Base-by-base conservation (phyloP, 2,113 vertebrate species). In the Australoheros scitulus region DNA sequence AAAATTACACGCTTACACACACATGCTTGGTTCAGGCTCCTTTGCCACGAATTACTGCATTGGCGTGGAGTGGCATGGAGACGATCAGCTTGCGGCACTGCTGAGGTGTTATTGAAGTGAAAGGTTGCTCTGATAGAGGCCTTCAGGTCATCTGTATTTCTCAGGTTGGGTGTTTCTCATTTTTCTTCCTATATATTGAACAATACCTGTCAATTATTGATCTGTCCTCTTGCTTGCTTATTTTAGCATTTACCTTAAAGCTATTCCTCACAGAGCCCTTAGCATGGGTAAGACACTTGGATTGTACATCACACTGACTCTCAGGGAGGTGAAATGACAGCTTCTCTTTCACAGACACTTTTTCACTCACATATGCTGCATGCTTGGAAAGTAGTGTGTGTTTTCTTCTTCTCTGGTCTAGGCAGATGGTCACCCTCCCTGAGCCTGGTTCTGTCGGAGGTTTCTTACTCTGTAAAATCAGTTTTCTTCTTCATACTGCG, bases 241-340 rank as follows among this genome's bases (percentile, higher is more conserved):
- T 72, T 20, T 72, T 26, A 32, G 68, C 50, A 50, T 70, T 43
- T 70, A 70, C 65, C 65, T 52, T 72, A 72, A 55, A 72, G 47
- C 68, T 32, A 32, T 72, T 72, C 6, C 68, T 72, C 43, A 52
- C 43, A 55, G 68, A 72, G 68, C 26, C 68, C 24, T 72, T 72
- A 52, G 68, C 11, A 32, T 32, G 26, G 26, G 47, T 72, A 52
- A 52, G 18, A 52, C 65, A 72, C 10, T 52, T 47, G 75, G 24
- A 52, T 50, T 77, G 47, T 10, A 47, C 70, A 61, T 43, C 17
- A 79, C 47, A 26, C 24, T 50, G 13, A 11, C 29, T 59, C 77
- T 83, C 26, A 64, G 50, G 58, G 47, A 26, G 50, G 32, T 50
- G 13, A 57, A 61, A 17, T 61, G 22, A 55, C 59, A 60, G 52